These are phyloP conservation scores for Parnassius glacialis DNA, from an alignment of 2,888 invertebrate genomes.

Conservation along the genomic window DNA sequence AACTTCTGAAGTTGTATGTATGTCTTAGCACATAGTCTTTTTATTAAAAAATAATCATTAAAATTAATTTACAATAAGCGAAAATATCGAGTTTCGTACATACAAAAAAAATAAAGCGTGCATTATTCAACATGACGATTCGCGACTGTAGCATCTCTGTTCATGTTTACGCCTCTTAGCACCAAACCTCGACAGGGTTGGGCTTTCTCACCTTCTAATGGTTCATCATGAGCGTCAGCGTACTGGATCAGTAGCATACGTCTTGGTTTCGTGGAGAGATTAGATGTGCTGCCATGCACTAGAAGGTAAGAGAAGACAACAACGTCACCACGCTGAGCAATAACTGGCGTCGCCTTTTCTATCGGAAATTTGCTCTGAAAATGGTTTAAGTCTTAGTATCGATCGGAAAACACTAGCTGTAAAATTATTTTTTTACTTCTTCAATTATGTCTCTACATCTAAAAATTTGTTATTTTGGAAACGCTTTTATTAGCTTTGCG, in stretches of 20 bases:
- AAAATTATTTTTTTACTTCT: too few relatives aligned
- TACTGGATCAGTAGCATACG: slow-evolving; percentile 80
- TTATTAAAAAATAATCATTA: too few relatives aligned
- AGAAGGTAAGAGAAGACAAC: slow-evolving; percentile 81
- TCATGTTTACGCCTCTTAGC: slow-evolving; percentile 70
- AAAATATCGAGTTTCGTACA: too few relatives aligned
- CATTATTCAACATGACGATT: slow-evolving; percentile 29
- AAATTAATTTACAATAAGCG: too few relatives aligned
- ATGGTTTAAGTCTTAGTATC: background rate
- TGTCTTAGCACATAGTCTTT: too few relatives aligned
- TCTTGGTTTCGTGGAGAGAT: slow-evolving; percentile 63
- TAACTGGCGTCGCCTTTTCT: slow-evolving; percentile 70
- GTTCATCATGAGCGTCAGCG: slow-evolving; percentile 77
- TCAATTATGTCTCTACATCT: too few relatives aligned
- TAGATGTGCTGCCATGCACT: slow-evolving; percentile 80
- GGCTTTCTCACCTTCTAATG: slow-evolving; percentile 60
- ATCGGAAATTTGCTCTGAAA: slow-evolving; percentile 68
- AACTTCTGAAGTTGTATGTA: too few relatives aligned
- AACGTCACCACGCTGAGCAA: slow-evolving; percentile 78
- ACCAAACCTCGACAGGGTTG: slow-evolving; percentile 78
- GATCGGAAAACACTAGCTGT: too few relatives aligned
- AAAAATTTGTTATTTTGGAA: too few relatives aligned
- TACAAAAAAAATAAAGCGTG: too few relatives aligned
- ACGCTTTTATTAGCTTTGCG: too few relatives aligned
- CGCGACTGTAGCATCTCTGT: slow-evolving; percentile 52